A percentile compares a stretch with the other conserved stretches of the same genome.
Conservation (phyloP, 2,888 invertebrate genomes). For the Periphyllus acericola region DNA sequence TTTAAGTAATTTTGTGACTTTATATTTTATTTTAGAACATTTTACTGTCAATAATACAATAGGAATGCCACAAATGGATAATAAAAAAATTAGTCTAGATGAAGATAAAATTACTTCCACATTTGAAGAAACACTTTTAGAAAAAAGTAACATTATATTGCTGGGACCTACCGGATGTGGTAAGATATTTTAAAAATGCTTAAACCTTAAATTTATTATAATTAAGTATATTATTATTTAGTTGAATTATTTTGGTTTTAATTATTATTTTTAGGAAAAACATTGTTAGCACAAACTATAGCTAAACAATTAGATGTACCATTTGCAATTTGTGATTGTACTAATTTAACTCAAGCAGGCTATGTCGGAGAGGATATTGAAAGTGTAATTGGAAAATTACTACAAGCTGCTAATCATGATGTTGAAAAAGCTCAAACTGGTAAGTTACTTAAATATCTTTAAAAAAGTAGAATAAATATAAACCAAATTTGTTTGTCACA, state of each 20-base stretch:
- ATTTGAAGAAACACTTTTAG: constrained; percentile 72
- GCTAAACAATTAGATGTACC: constrained; percentile 98
- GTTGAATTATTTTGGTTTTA: background rate
- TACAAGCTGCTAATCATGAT: constrained; percentile 96
- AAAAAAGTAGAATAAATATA: no score
- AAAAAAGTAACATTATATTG: constrained; percentile 96
- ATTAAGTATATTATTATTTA: background rate
- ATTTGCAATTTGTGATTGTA: constrained; percentile 98
- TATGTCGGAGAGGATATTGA: constrained; percentile 99
- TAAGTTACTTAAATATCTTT: constrained; percentile 64
- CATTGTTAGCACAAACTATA: constrained; percentile 95
- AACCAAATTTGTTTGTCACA: no score
- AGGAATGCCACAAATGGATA: constrained; percentile 51
- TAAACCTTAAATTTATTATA: background rate
- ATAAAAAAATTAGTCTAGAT: constrained; percentile 33
- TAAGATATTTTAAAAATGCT: constrained; percentile 66
- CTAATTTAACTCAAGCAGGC: constrained; percentile 93
- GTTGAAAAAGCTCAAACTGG: constrained; percentile 96
- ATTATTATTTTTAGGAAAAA: constrained; percentile 78
- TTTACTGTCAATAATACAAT: constrained; percentile 28
- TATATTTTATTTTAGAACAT: constrained; percentile 33
- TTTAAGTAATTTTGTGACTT: background rate
- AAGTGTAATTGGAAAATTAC: constrained; percentile 94
- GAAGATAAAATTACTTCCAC: constrained; percentile 29
- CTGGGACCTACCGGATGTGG: constrained; percentile 98